A percentile compares a stretch with the other conserved stretches of the same genome.
Conservation (phyloP, 2,113 vertebrate genomes). For the Prionailurus bengalensis region DNA sequence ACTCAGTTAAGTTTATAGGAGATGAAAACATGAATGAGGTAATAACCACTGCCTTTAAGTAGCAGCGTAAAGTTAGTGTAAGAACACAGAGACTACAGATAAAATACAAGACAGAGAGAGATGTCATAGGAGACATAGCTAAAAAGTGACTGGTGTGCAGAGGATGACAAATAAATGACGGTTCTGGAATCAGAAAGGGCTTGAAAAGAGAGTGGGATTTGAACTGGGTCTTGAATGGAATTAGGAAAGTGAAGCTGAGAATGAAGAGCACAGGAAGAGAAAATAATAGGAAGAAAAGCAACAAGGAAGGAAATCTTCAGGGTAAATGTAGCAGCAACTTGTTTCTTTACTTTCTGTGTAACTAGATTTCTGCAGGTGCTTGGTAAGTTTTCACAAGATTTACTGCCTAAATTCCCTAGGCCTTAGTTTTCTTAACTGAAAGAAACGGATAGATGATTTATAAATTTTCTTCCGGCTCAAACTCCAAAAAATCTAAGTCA, state of each 20-base stretch:
- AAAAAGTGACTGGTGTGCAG: background rate
- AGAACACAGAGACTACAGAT: background rate
- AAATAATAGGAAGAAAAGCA: background rate
- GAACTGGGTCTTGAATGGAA: background rate
- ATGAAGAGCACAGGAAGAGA: background rate
- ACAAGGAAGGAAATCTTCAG: background rate
- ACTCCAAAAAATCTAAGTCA: background rate
- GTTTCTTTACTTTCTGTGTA: background rate
- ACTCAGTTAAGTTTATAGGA: background rate
- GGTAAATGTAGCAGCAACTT: background rate
- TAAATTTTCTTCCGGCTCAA: background rate
- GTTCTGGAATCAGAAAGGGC: background rate
- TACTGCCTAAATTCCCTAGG: background rate
- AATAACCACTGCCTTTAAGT: background rate
- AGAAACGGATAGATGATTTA: background rate
- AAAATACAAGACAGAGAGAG: background rate
- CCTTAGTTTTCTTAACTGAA: background rate
- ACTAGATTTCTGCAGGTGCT: background rate
- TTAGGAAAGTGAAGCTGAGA: background rate
- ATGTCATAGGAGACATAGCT: background rate
- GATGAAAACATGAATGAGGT: background rate
- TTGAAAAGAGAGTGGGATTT: conserved; percentile 14
- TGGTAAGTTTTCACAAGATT: background rate
- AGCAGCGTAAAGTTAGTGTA: background rate
- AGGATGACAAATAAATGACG: background rate